These are phyloP conservation scores for Metopolophium dirhodum DNA, from an alignment of 1,140 invertebrate genomes.

Conservation along the genomic window DNA sequence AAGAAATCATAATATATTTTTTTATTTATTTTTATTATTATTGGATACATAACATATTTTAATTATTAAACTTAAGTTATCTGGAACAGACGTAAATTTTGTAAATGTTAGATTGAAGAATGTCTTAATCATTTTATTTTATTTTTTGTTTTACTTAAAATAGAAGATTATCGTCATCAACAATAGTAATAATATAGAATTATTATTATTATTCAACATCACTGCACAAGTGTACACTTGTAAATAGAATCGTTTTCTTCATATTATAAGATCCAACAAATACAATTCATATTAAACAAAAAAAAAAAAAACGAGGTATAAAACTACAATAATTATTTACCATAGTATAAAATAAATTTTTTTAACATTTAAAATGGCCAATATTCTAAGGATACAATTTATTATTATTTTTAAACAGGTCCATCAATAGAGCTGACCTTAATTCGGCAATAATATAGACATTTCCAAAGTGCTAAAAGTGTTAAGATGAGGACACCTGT, in stretches of 20 bases:
- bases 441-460: constrained; percentile 88
- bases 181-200: constrained; percentile 3
- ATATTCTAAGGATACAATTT: background rate
- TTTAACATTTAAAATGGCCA: constrained; percentile 3
- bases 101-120: background rate
- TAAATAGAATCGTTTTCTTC: background rate
- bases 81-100: background rate
- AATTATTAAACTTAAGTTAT: background rate
- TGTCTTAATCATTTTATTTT: background rate
- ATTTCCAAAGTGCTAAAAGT: constrained; percentile 75
- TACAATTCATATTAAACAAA: background rate
- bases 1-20: constrained; percentile 2
- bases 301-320: background rate
- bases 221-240: background rate
- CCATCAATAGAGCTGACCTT: constrained; percentile 87
- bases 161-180: background rate
- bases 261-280: background rate
- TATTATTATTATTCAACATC: constrained; percentile 8
- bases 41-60: background rate
- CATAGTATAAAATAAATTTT: constrained; percentile 41
- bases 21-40: background rate
- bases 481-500: constrained; percentile 77
- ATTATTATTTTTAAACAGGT: constrained; percentile 63
- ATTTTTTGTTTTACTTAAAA: background rate
- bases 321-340: constrained; percentile 39